These are phyloP conservation scores for Promerops cafer DNA, from an alignment of 2,113 vertebrate genomes.

Conservation along the genomic window DNA sequence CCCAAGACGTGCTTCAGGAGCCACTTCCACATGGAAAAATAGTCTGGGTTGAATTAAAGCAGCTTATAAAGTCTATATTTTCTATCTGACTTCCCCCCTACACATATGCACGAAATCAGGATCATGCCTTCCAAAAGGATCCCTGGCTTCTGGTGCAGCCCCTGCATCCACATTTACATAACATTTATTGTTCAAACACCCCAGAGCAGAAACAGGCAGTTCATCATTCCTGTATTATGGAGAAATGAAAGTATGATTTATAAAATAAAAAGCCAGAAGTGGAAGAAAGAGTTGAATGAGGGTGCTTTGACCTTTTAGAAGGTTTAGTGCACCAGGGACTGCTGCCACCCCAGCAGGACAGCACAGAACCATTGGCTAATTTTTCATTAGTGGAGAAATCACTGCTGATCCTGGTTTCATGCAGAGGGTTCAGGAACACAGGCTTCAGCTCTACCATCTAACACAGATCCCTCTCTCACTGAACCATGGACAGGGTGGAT, in stretches of 20 bases:
- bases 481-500: slow-evolving; percentile 50
- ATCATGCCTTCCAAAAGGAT: background rate
- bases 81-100: background rate
- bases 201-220: background rate
- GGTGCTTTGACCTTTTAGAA: background rate
- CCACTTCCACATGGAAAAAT: slow-evolving; percentile 26
- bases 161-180: background rate
- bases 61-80: slow-evolving; percentile 36
- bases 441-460: background rate
- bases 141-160: background rate
- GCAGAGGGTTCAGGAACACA: background rate
- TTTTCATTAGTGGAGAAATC: background rate
- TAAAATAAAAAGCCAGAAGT: background rate
- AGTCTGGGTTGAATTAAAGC: slow-evolving; percentile 51
- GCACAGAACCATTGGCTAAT: background rate
- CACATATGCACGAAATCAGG: slow-evolving; percentile 57
- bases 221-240: background rate
- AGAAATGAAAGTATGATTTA: background rate
- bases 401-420: slow-evolving; percentile 1
- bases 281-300: background rate
- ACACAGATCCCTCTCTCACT: background rate
- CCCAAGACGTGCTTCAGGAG: slow-evolving; percentile 31
- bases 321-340: background rate
- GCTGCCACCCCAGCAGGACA: background rate
- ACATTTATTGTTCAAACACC: background rate